These are phyloP conservation scores for Sus cebifrons DNA, from an alignment of 2,797 vertebrate species.

Conservation along the genomic window DNA sequence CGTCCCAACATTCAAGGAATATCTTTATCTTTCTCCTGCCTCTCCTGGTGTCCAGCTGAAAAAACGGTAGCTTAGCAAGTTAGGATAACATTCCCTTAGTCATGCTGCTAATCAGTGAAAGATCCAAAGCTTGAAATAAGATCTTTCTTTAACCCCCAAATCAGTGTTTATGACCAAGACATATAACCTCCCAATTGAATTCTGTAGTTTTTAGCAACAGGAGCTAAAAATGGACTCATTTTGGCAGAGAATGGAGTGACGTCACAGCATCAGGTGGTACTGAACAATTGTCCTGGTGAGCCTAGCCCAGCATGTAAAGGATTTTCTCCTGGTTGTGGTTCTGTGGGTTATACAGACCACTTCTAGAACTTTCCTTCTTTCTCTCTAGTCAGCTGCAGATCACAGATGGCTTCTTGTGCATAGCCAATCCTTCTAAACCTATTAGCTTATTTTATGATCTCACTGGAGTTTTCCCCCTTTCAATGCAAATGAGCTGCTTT, in stretches of 20 bases:
- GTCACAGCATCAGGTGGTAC: background rate
- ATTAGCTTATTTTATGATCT: background rate
- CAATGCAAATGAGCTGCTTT: background rate
- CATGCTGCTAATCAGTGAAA: background rate
- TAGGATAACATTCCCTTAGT: background rate
- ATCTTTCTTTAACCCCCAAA: background rate
- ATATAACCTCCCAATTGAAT: background rate
- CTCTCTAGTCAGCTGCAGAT: background rate
- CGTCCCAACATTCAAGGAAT: background rate
- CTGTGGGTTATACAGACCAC: no score
- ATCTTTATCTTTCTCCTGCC: background rate
- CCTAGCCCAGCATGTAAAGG: background rate
- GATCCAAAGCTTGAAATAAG: background rate
- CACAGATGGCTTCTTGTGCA: background rate
- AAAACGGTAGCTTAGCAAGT: background rate
- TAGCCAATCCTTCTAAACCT: background rate
- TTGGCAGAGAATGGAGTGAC: background rate
- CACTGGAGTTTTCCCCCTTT: background rate
- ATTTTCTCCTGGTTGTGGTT: background rate
- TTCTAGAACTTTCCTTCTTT: background rate
- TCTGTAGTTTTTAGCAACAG: background rate
- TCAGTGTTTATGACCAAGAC: background rate
- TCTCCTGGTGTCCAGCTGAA: background rate
- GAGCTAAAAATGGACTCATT: background rate
- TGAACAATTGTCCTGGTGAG: background rate